Conservation (phyloP, 2,113 vertebrate species). For the Charina bottae region DNA sequence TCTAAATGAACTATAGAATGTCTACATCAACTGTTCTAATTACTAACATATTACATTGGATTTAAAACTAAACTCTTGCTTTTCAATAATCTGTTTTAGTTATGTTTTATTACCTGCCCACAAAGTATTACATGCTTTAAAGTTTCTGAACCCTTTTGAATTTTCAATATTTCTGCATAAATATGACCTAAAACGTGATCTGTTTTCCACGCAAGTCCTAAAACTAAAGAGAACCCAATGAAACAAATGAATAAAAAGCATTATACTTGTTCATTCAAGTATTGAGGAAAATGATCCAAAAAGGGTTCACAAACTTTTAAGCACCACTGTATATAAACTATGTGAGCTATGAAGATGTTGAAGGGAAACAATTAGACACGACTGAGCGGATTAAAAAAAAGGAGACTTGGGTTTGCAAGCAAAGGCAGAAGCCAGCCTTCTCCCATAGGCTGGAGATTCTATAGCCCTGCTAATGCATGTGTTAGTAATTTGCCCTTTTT, state of each 20-base stretch:
- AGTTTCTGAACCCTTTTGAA: not conserved
- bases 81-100: not conserved
- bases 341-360: not conserved
- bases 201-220: not conserved
- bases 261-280: not conserved
- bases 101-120: not conserved
- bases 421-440: not conserved
- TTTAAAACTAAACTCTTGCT: conserved; percentile 21
- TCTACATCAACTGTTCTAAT: conserved; percentile 15
- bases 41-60: conserved; percentile 22
- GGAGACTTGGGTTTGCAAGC: not conserved
- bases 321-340: not conserved
- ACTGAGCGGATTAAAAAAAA: too few species aligned
- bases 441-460: not conserved
- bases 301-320: not conserved
- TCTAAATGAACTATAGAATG: not conserved
- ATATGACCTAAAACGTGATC: not conserved
- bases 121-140: not conserved
- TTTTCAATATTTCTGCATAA: not conserved
- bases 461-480: not conserved
- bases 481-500: not conserved
- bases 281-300: not conserved
- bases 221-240: not conserved
- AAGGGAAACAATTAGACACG: not conserved
- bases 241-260: not conserved